Base-by-base conservation (phyloP, 2,113 vertebrate genomes). In the Erythrocercus mccallii region DNA sequence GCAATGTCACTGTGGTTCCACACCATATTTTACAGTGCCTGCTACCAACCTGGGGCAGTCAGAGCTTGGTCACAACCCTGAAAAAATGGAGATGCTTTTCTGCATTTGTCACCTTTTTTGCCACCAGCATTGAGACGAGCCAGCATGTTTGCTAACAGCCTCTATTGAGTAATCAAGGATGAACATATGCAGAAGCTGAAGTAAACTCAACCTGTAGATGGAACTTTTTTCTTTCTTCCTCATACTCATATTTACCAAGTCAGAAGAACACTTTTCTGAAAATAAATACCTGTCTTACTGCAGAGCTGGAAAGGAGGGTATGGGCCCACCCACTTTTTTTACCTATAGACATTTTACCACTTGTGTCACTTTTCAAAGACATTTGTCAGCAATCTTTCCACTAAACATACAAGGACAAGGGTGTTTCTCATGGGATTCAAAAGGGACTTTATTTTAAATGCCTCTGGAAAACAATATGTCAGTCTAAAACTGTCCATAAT, bases 381-480 rank as follows among this genome's bases (percentile, higher is more conserved):
- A 92, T 93, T 88, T 38, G 12, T 21, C 79, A 76, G 22, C 25
- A 40, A 79, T 80, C 18, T 84, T 96, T 95, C 84, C 69, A 51
- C 62, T 64, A 91, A 91, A 70, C 54, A 62, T 70, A 56, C 5
- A 40, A 81, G 53, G 82, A 93, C 38, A 78, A 47, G 12, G n/a
- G 33, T 73, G 9, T 65, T 91, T 90, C 77, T 95, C 44, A 40
- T 16, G 40, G 51, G 72, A 93, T 91, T 81, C 31, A 77, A 85
- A 33, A 56, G 13, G 50, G n/a, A 76, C 11, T 84, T 85, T 80
- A 90, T 96, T 80, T 94, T 62, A 95, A 96, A 93, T 95, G 90
- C 24, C 25, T 48, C 53, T 31, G 57, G 66, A 89, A 76, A 89
- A 50, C 51, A 79, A 47, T 66, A 70, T 79, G 73, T 88, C 38